Evolutionary conservation across 64 coral and sea anemone genomes (phyloP), one percentile per base, ranked within the genome.

Genomic region (Stichodactyla mertensii): DNA sequence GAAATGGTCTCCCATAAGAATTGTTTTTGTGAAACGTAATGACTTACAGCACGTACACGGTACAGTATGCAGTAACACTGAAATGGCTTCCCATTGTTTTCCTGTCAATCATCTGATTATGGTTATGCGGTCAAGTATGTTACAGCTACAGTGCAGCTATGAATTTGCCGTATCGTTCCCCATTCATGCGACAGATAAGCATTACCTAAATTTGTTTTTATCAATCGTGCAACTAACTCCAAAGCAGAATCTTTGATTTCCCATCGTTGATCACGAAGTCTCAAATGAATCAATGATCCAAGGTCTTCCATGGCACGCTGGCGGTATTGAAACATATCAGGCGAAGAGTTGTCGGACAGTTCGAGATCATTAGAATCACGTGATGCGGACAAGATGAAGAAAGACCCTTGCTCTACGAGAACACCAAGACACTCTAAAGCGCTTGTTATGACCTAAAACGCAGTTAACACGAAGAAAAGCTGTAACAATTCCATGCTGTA

Each of bases 241-340:
- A 97, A 85, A 15, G 82, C 55, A 1, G 94, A 97, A 51, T 97
- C 94, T 59, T 87, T 88, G 8, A 97, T 85, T 54, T 97, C 94
- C 94, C 94, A 97, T 52, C 87, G 85, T 26, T 89, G 83, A 26
- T 97, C 94, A 19, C 88, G 84, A 28, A 97, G 80, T 56, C 88
- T 89, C 6, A 70, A 91, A 83, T 90, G 88, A 77, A 95, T 71
- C 78, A 95, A 51, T 22, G 85, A 92, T 0, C 78, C 78, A 28
- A 74, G 69, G 12, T 74, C 69, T 13, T 74, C 24, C 11, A 26
- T 74, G 10, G 26, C 24, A 28, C 69, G 69, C 24, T 74, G 69
- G 23, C 27, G 23, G 69, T 74, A 74, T 31, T 7, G 64, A 5
- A 4, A 5, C 5, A 9, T 5, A 23, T 6, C 62, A 66, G 14